A percentile compares a stretch with the other conserved stretches of the same genome.
These are phyloP conservation scores for Alligator mississippiensis DNA, from an alignment of 2,113 vertebrate genomes.

Conservation along the genomic window DNA sequence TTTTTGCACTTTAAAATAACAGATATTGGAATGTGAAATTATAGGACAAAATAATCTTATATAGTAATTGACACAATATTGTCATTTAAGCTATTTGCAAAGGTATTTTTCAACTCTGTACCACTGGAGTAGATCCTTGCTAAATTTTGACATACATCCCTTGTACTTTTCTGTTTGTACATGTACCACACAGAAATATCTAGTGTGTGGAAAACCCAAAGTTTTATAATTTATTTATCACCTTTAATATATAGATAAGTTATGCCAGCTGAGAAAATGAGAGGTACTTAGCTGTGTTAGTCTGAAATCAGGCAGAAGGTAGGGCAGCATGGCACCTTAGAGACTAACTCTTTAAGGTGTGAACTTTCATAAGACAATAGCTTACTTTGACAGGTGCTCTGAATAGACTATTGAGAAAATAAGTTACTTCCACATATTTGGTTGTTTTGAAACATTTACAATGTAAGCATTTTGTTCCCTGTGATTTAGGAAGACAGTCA, in stretches of 20 bases:
- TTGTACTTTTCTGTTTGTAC: neutral
- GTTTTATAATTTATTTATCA: neutral
- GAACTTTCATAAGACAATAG: too few species aligned
- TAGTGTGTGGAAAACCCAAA: neutral
- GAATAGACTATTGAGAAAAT: too few species aligned
- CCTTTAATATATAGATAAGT: neutral
- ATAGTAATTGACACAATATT: neutral
- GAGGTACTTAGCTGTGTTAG: neutral
- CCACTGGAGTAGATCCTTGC: neutral
- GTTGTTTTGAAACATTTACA: neutral
- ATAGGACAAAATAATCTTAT: neutral
- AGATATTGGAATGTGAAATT: neutral
- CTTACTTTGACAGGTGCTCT: too few species aligned
- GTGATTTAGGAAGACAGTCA: neutral
- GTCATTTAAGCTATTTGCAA: neutral
- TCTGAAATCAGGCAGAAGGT: too few species aligned
- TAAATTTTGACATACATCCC: neutral
- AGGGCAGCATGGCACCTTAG: too few species aligned
- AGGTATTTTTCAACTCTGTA: conserved; percentile 44
- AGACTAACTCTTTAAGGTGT: too few species aligned
- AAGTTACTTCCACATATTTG: neutral
- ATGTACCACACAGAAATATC: neutral
- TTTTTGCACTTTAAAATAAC: neutral
- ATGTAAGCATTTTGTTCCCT: neutral
- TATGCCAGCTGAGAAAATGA: neutral